A percentile compares a stretch with the other conserved stretches of the same genome.
Evolutionary conservation across 2,888 invertebrate genomes (phyloP).

Genomic region (Erpobdella octoculata): DNA sequence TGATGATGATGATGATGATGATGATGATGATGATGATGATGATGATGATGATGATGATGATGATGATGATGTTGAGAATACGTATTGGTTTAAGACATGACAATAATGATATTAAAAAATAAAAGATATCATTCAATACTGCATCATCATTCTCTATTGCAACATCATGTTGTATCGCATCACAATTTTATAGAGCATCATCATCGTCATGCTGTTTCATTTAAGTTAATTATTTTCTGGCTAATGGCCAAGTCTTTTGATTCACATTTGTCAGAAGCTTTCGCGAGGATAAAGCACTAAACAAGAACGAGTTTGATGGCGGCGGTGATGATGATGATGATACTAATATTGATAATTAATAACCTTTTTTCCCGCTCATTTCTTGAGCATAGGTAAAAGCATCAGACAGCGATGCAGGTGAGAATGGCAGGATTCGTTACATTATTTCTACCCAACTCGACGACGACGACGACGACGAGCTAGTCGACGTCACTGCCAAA

Average conservation of each 20-base stretch:
- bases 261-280: no score
- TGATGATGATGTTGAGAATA: not conserved
- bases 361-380: no score
- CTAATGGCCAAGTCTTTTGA: no score
- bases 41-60: not conserved
- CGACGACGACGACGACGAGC: conserved; percentile 29
- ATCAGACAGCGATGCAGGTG: conserved; percentile 33
- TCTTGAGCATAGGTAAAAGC: conserved; percentile 31
- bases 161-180: no score
- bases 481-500: conserved; percentile 28
- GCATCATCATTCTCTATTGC: no score
- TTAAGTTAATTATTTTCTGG: no score
- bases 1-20: conserved; percentile 11
- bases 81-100: no score
- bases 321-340: not conserved
- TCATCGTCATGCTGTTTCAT: no score
- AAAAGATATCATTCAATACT: no score
- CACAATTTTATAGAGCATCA: no score
- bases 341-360: not conserved
- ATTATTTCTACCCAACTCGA: conserved; percentile 17
- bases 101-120: no score
- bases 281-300: no score
- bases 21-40: conserved; percentile 10
- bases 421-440: conserved; percentile 34
- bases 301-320: not conserved